Conservation (phyloP, 2,797 vertebrate genomes). For the Tangara arthus region DNA sequence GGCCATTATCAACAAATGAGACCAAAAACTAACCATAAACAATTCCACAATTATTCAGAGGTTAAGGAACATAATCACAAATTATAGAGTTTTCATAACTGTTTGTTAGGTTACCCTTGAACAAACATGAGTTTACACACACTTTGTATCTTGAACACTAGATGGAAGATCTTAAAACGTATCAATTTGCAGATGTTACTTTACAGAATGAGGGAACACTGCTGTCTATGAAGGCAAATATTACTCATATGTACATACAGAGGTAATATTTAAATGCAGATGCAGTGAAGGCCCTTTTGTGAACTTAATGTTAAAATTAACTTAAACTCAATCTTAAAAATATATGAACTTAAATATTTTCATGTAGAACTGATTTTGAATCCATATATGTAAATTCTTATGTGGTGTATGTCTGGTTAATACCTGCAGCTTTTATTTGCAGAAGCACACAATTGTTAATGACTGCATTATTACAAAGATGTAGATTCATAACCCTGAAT, state of each 20-base stretch:
- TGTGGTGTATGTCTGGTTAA: background rate
- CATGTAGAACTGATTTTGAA: background rate
- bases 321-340: background rate
- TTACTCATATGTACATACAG: background rate
- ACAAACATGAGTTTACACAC: background rate
- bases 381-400: background rate
- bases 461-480: background rate
- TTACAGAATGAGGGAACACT: background rate
- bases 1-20: background rate
- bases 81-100: background rate
- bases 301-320: background rate
- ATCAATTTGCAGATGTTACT: background rate
- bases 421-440: background rate
- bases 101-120: background rate
- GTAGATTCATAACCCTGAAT: background rate
- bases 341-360: background rate
- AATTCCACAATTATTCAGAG: background rate
- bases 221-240: background rate
- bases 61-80: background rate
- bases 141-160: background rate
- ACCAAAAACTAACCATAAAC: background rate
- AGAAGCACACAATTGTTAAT: background rate
- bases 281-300: background rate
- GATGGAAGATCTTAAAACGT: background rate
- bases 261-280: background rate